Evolutionary conservation across 1,140 invertebrate species (phyloP).

Genomic region (Drosophila navojoa): DNA sequence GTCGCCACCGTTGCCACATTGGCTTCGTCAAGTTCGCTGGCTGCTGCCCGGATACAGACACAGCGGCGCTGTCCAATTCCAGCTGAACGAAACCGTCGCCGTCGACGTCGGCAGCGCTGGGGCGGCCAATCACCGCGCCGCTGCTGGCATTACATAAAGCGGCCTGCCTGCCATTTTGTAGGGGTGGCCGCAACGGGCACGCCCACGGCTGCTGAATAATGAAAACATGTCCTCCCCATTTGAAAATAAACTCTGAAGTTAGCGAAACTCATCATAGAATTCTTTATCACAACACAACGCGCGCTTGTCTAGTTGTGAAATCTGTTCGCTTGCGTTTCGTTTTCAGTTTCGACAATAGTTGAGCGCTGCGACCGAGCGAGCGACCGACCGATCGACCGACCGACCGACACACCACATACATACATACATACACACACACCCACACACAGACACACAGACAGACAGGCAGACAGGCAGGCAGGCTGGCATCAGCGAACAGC

Average conservation of each 20-base stretch:
- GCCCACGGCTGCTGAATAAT: conserved; percentile 80
- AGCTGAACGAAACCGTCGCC: conserved; percentile 70
- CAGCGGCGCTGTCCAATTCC: conserved; percentile 62
- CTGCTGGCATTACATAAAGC: conserved; percentile 52
- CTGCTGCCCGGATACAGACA: conserved; percentile 50
- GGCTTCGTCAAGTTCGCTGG: conserved; percentile 74
- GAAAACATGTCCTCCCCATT: conserved; percentile 83
- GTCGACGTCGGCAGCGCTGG: conserved; percentile 35
- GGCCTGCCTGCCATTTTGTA: conserved; percentile 68
- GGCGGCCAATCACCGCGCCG: conserved; percentile 50
- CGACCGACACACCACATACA: conserved; percentile 19
- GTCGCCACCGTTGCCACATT: conserved; percentile 58
- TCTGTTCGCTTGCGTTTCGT: conserved; percentile 82
- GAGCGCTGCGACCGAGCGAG: conserved; percentile 42
- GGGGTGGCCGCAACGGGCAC: conserved; percentile 52
- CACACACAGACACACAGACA: conserved; percentile 22
- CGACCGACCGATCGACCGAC: conserved; percentile 19
- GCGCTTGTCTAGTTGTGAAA: conserved; percentile 84
- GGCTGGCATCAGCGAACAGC: conserved; percentile 11
- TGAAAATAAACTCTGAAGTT: conserved; percentile 83
- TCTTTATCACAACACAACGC: conserved; percentile 83
- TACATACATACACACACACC: conserved; percentile 11
- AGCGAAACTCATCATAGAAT: conserved; percentile 84
- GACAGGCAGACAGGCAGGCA: conserved; percentile 1
- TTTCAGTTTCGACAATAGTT: conserved; percentile 66